Base-by-base conservation (phyloP, 2,888 invertebrate species). In the Polydrusus tereticollis region DNA sequence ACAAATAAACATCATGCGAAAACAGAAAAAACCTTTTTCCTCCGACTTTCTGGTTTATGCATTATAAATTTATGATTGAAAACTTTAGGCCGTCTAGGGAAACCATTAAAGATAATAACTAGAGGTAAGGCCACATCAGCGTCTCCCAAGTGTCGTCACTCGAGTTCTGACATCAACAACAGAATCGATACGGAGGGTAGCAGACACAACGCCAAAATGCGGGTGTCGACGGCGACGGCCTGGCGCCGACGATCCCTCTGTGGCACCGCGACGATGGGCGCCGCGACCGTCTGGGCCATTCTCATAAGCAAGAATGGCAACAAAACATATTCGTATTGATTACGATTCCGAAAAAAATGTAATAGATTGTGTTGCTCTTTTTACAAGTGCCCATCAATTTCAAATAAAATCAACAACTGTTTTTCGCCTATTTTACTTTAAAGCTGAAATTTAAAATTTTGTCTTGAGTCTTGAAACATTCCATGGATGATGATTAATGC, bases 191-290 rank as follows among this genome's bases (percentile, higher is more conserved):
- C 71, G 63, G 65, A 72, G 68, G 38, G 41, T 69, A 76, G 75
- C 75, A 78, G 76, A 79, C 77, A 77, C 77, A 76, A 76, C 78
- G 77, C 77, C 78, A 79, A 77, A 76, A 65, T 55, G 65, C 57
- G 36, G 55, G 65, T 38, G 38, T 41, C 38, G 57, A n/a, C 14
- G 64, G 76, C 79, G 78, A 52, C 79, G 75, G 68, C 57, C 73
- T 75, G 78, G 78, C 79, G 77, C 78, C 80, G 72, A 77, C 76
- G 78, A 77, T 65, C 55, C 65, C 65, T 43, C 55, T 57, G 77
- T 78, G 79, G 78, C 79, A 76, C 78, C 77, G 75, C 65, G 65
- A 74, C 76, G 52, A 55, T 23, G 7, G 65, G 65, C 65, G 65
- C 55, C 65, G 29, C 16, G 29, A 21, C 52, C 16, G 26, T 63